phyloP scores from a whole-genome alignment of 2,797 vertebrate genomes.

The Falco rusticolus region DNA sequence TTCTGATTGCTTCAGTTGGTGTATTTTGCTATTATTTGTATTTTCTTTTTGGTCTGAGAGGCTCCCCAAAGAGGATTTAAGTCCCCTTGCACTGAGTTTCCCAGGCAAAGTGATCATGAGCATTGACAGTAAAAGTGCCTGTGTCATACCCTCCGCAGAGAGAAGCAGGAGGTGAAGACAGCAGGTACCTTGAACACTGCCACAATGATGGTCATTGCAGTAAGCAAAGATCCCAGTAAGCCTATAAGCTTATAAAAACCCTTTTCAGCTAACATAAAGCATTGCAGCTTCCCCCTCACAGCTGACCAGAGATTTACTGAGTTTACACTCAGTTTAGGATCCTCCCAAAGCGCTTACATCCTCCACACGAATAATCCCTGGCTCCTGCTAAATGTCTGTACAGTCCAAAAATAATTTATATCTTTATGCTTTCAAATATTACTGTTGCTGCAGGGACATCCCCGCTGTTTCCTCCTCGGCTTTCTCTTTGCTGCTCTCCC shows the following conservation, averaged over 20 bases:
- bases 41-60: neutral
- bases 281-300: neutral
- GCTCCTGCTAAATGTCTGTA: neutral
- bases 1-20: neutral
- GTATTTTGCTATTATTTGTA: neutral
- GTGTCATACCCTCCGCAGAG: neutral
- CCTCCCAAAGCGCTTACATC: neutral
- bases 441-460: neutral
- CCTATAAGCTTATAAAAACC: neutral
- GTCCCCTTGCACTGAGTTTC: neutral
- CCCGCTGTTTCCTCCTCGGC: neutral
- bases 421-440: neutral
- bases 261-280: neutral
- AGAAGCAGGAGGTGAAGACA: neutral
- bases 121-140: neutral
- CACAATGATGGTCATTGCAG: fast-evolving
- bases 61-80: neutral
- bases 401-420: neutral
- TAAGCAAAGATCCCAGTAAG: neutral
- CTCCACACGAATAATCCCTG: neutral
- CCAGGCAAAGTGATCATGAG: neutral
- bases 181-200: neutral
- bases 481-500: neutral
- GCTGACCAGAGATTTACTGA: neutral
- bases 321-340: neutral